Evolutionary conservation across 1,140 invertebrate species (phyloP).

Genomic region (Gryon sp.): DNA sequence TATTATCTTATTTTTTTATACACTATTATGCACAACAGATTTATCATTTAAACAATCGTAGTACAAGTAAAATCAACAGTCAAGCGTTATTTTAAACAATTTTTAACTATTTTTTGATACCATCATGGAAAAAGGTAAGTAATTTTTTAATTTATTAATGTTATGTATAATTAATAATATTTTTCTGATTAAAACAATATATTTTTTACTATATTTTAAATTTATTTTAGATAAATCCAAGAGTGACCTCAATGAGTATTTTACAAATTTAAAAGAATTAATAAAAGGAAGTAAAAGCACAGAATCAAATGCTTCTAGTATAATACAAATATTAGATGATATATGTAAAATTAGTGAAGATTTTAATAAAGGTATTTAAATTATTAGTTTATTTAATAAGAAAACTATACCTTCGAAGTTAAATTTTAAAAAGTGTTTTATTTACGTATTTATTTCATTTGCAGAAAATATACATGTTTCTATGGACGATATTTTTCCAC

Average conservation of each 20-base stretch:
- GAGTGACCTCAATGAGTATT: constrained; percentile 1
- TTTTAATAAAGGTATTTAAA: constrained; percentile 34
- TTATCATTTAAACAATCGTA: no score
- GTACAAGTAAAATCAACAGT: no score
- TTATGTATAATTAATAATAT: background rate
- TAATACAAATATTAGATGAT: constrained; percentile 35
- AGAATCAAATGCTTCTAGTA: constrained; percentile 20
- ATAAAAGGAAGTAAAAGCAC: background rate
- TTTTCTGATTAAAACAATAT: no score
- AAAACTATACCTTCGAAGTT: no score
- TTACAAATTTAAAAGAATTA: constrained; percentile 13
- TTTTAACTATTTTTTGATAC: constrained; percentile 3
- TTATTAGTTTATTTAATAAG: constrained; percentile 1
- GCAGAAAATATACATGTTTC: constrained; percentile 64
- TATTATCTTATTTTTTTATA: no score
- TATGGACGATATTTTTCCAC: constrained; percentile 70
- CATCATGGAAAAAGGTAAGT: constrained; percentile 10
- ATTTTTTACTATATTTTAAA: background rate
- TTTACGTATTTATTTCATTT: constrained; percentile 27
- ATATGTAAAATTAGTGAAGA: constrained; percentile 37
- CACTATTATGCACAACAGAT: no score
- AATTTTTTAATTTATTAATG: background rate
- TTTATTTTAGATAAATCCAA: background rate
- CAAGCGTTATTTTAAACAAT: no score
- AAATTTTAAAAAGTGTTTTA: background rate